A percentile compares a stretch with the other conserved stretches of the same genome.
phyloP scores from a whole-genome alignment of 2,888 invertebrate species.

The Orthosia gracilis region DNA sequence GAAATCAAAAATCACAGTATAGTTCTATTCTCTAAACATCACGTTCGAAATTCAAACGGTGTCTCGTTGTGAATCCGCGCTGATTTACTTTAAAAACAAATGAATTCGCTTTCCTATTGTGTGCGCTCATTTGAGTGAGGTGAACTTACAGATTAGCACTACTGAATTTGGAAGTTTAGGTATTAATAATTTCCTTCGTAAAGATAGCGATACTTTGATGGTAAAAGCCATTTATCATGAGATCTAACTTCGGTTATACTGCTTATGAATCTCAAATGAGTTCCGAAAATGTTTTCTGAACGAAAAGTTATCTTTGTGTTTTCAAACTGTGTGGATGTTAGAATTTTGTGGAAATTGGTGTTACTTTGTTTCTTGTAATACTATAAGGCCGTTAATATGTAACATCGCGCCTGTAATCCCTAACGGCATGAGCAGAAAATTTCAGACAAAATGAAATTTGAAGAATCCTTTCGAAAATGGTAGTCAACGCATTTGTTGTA shows the following conservation, averaged over 20 bases:
- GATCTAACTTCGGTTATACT: slow-evolving; percentile 20
- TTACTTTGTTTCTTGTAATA: background rate
- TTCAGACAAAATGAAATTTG: no score
- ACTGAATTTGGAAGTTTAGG: background rate
- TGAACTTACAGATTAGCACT: background rate
- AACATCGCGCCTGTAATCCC: no score
- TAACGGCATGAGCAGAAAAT: no score
- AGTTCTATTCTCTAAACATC: no score
- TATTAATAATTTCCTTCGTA: slow-evolving; percentile 20
- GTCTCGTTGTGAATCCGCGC: background rate
- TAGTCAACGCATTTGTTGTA: no score
- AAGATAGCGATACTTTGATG: slow-evolving; percentile 30
- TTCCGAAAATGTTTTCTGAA: slow-evolving; percentile 36
- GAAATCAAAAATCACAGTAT: no score
- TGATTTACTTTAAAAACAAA: background rate
- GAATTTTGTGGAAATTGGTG: slow-evolving; percentile 10
- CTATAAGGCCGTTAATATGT: no score
- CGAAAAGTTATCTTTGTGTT: slow-evolving; percentile 29
- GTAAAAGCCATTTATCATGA: slow-evolving; percentile 28
- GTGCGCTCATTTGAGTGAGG: background rate
- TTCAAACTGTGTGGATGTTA: slow-evolving; percentile 14
- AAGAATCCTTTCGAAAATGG: no score
- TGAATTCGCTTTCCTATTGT: background rate
- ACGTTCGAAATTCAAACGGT: background rate
- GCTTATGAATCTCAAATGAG: slow-evolving; percentile 54